phyloP scores from a whole-genome alignment of 2,888 invertebrate genomes.

The Panzeria rudis region DNA sequence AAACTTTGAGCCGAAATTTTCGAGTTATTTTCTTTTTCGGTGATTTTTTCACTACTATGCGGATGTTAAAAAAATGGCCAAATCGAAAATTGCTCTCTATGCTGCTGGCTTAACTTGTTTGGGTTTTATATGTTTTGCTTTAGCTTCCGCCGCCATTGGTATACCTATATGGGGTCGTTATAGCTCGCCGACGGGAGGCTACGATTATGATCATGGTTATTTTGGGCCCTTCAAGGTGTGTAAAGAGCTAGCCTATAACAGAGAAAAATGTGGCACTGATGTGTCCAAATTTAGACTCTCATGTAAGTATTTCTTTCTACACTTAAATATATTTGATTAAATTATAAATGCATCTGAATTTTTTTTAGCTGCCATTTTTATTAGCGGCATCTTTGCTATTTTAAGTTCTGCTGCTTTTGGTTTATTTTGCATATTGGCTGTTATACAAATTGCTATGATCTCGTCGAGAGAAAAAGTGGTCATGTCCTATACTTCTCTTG shows the following conservation, averaged over 20 bases:
- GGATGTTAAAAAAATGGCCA: slow-evolving; percentile 81
- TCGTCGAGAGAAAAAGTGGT: slow-evolving; percentile 92
- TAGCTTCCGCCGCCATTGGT: slow-evolving; percentile 92
- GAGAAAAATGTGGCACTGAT: slow-evolving; percentile 92
- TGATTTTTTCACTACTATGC: slow-evolving; percentile 69
- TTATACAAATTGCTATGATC: slow-evolving; percentile 94
- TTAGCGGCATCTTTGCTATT: slow-evolving; percentile 92
- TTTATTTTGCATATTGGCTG: slow-evolving; percentile 90
- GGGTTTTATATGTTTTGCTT: slow-evolving; percentile 91
- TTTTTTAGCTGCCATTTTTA: slow-evolving; percentile 90
- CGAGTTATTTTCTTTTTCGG: slow-evolving; percentile 9
- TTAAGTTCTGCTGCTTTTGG: slow-evolving; percentile 89
- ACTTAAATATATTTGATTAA: background rate
- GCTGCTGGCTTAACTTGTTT: slow-evolving; percentile 84
- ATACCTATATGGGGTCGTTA: slow-evolving; percentile 95
- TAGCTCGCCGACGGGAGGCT: slow-evolving; percentile 85
- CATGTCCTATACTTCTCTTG: slow-evolving; percentile 90
- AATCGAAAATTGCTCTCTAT: slow-evolving; percentile 82
- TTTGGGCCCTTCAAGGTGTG: slow-evolving; percentile 95
- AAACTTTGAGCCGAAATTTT: background rate
- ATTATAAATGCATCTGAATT: background rate
- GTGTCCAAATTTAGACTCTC: slow-evolving; percentile 91
- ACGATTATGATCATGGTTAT: slow-evolving; percentile 90
- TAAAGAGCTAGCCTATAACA: slow-evolving; percentile 91
- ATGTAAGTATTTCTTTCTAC: slow-evolving; percentile 85